A percentile compares a stretch with the other conserved stretches of the same genome.
phyloP scores from a whole-genome alignment of 1,140 invertebrate species.

The Aricia agestis region DNA sequence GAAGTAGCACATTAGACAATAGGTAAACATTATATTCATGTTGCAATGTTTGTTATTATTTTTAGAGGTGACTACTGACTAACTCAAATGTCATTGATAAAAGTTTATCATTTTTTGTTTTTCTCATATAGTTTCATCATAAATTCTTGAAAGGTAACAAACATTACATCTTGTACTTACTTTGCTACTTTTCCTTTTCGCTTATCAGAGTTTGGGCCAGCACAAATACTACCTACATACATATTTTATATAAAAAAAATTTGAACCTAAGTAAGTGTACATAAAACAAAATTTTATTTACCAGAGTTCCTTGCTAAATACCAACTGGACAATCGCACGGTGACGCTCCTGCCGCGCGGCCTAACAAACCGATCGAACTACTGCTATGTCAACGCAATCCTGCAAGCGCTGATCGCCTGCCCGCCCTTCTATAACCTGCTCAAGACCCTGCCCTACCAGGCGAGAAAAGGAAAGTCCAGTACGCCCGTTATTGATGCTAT shows the following conservation, averaged over 20 bases:
- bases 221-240: no score
- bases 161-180: no score
- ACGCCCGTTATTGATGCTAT: constrained; percentile 94
- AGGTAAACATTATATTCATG: background rate
- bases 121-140: background rate
- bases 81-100: background rate
- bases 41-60: background rate
- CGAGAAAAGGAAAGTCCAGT: constrained; percentile 79
- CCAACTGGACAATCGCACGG: constrained; percentile 83
- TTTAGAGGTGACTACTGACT: background rate
- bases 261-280: no score
- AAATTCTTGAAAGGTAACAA: background rate
- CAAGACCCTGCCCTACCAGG: constrained; percentile 81
- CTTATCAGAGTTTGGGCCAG: no score
- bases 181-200: no score
- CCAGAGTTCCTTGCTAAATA: constrained; percentile 84
- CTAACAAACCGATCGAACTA: constrained; percentile 95
- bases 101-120: background rate
- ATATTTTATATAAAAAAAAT: no score
- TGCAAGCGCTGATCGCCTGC: constrained; percentile 93
- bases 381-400: constrained; percentile 95
- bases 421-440: constrained; percentile 95
- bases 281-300: constrained; percentile 41
- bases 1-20: background rate
- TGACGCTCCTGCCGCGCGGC: constrained; percentile 88